Evolutionary conservation across 2,113 vertebrate genomes (phyloP), one percentile per base, ranked within the genome.

Genomic region (Enhydra lutris): DNA sequence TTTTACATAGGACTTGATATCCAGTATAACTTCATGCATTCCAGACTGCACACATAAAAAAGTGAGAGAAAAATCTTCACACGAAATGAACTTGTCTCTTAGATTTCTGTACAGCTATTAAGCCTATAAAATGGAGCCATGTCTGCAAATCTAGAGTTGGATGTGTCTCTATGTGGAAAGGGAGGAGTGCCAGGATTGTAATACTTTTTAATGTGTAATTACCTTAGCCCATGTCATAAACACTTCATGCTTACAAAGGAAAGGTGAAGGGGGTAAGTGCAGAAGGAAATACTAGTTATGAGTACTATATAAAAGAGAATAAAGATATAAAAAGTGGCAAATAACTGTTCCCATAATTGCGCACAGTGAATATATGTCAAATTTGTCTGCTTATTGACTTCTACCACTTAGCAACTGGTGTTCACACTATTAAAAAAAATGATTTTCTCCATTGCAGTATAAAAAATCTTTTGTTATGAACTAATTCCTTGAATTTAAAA

Each of bases 171-270:
- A 15, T 63, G 42, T 18, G 12, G 21, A 14, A 9, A 0, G 7
- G 0, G 0, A 23, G 24, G 12, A 45, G 26, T 76, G 7, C 7
- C 42, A 9, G 5, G 2, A 13, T 31, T 84, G 0, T 50, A 69
- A 29, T 36, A 90, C 12, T 91, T 91, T 65, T 15, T 74, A 59
- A 63, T 2, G 39, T 12, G 12, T 7, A 67, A 61, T 23, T 80
- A 18, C 0, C 9, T 6, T 31, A 69, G 36, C 7, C 1, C 4
- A 26, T 67, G 12, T 21, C 23, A 61, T 24, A 67, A 80, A 79
- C 12, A 67, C 3, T 81, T 47, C 21, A 55, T 4, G 4, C 3
- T 47, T 47, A 61, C 52, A 12, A 79, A 21, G 10, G 2, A 57
- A 59, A 76, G 13, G 6, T 67, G 2, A 47, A 76, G 4, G 10